Base-by-base conservation (phyloP, 2,888 invertebrate species). In the Chaetoderma sp. region DNA sequence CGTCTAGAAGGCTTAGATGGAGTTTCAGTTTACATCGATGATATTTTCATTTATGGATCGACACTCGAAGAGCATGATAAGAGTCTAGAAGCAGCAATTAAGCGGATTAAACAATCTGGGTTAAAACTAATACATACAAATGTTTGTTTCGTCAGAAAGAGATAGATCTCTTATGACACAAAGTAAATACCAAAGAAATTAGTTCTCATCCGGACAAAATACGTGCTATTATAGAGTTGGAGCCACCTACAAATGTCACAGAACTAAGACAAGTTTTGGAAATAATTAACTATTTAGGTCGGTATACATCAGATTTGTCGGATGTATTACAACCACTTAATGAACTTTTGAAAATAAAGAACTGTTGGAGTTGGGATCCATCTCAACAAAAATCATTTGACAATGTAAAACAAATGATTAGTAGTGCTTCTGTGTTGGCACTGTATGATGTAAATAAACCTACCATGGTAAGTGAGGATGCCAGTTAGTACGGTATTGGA, bases 401-500 rank as follows among this genome's bases (percentile, higher is more conserved):
- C 4, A 36, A 57, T 6, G 58, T 71, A 1, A 77, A 75, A 44
- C 36, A 63, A 13, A 23, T 56, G 27, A 8, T 77, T 18, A 60
- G 47, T 5, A 54, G 58, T 30, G 42, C 76, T 23, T 68, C 69
- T 4, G 60, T 65, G 4, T 63, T 77, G 21, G 39, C 62, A n/a
- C 73, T 65, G 21, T 73, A 73, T 62, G 72, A 77, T 39, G 13
- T 44, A 0, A 36, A 23, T 6, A 70, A 73, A 50, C 67, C 74
- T 16, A 67, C 68, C 8, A 47, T 70, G 2, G 73, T 77, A 4
- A 70, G 70, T 52, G 75, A 71, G 1, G 75, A 75, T 30, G 66
- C 72, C 0, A 73, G 69, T 21, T 68, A 68, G 27, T 76, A 65
- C 58, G 70, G 76, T 8, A 13, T 75, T 23, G 76, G 74, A 25